Evolutionary conservation across 2,888 invertebrate species (phyloP).

Genomic region (Parnassius apollo): DNA sequence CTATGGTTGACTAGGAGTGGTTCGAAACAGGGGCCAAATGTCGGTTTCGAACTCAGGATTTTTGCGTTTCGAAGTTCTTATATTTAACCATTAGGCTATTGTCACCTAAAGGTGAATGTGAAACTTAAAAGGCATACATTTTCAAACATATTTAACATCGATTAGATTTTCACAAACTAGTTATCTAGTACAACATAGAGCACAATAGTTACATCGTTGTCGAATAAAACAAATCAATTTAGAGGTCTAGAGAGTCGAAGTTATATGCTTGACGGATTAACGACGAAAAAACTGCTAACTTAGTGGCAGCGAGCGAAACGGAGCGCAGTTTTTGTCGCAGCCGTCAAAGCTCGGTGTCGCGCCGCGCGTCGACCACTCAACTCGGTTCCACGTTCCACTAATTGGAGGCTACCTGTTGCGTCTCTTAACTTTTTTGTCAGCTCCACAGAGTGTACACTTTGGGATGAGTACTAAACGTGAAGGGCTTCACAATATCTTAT

Average conservation of each 20-base stretch:
- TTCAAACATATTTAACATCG: no score
- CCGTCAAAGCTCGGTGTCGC: conserved; percentile 73
- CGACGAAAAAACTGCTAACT: conserved; percentile 62
- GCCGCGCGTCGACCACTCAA: conserved; percentile 65
- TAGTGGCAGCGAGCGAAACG: conserved; percentile 66
- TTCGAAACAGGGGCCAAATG: no score
- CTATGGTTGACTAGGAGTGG: no score
- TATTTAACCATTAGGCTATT: no score
- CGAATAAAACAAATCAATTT: conserved; percentile 30
- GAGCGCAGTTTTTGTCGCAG: conserved; percentile 65
- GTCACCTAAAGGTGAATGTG: no score
- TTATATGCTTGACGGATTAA: conserved; percentile 61
- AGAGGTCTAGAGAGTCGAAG: conserved; percentile 61
- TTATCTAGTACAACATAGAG: background rate
- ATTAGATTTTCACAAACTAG: no score
- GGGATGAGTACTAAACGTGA: conserved; percentile 64
- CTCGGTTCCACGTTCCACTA: conserved; percentile 70
- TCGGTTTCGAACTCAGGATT: no score
- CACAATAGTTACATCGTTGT: background rate
- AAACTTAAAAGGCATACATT: no score
- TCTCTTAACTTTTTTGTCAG: conserved; percentile 64
- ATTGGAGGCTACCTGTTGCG: conserved; percentile 80
- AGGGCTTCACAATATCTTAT: conserved; percentile 52
- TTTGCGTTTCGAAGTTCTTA: no score
- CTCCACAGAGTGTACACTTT: conserved; percentile 51